Evolutionary conservation across 2,888 invertebrate genomes (phyloP).

Genomic region (Pimpla rufipes): DNA sequence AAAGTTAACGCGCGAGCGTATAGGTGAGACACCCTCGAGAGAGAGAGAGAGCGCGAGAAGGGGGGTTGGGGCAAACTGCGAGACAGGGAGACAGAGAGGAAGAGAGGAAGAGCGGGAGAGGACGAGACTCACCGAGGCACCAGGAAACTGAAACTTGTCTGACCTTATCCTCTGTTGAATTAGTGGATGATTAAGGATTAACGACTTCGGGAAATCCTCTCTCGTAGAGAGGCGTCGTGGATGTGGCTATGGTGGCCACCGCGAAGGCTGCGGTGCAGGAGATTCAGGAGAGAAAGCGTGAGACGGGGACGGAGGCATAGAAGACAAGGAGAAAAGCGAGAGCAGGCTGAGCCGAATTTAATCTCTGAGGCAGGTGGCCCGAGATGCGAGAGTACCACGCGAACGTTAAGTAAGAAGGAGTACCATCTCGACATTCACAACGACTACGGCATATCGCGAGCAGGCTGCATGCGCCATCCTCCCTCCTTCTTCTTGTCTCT

Average conservation of each 20-base stretch:
- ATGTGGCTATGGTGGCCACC: conserved; percentile 27
- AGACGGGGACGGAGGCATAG: background rate
- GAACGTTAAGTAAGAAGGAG: conserved; percentile 70
- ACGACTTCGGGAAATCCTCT: conserved; percentile 68
- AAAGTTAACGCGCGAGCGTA: conserved; percentile 52
- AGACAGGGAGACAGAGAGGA: conserved; percentile 14
- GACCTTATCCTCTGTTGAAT: conserved; percentile 69
- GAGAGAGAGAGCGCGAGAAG: conserved; percentile 4
- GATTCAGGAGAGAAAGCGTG: conserved; percentile 44
- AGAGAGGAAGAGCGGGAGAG: conserved; percentile 1
- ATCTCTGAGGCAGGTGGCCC: conserved; percentile 67
- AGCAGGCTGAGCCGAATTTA: conserved; percentile 70
- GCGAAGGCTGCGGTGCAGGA: conserved; percentile 51
- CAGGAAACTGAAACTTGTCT: conserved; percentile 71
- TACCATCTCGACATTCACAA: conserved; percentile 63
- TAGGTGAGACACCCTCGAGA: conserved; percentile 14
- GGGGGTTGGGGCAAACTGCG: no score
- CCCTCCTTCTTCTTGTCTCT: conserved; percentile 22
- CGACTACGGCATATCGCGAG: conserved; percentile 33
- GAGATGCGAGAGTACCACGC: conserved; percentile 60
- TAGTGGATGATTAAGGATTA: conserved; percentile 76
- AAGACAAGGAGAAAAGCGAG: conserved; percentile 41
- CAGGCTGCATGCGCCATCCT: conserved; percentile 4
- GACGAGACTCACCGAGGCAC: conserved; percentile 25
- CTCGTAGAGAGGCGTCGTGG: conserved; percentile 39